phyloP scores from a whole-genome alignment of 2,797 vertebrate species.

The Aeoliscus strigatus region DNA sequence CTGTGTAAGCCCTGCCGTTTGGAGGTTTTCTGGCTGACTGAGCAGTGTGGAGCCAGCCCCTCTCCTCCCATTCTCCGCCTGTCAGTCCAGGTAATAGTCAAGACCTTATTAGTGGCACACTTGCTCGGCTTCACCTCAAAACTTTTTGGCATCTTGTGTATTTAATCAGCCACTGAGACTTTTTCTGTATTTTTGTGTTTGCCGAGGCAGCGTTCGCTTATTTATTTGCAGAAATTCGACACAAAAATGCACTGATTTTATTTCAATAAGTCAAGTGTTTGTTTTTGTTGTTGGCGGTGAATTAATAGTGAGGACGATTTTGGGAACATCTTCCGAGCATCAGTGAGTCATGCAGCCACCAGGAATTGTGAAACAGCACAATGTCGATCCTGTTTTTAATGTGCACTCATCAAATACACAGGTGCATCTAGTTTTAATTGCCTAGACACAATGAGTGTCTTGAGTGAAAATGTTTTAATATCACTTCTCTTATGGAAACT shows the following conservation, averaged over 20 bases:
- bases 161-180: slow-evolving; percentile 16
- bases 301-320: slow-evolving; percentile 43
- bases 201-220: too few species aligned
- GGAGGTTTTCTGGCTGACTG: slow-evolving; percentile 83
- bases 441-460: slow-evolving; percentile 13
- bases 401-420: slow-evolving; percentile 44
- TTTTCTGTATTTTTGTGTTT: not conserved
- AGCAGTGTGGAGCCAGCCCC: slow-evolving; percentile 70
- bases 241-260: too few species aligned
- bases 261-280: too few species aligned
- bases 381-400: too few species aligned
- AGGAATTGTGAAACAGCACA: slow-evolving; percentile 56
- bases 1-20: slow-evolving; percentile 75
- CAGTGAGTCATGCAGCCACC: slow-evolving; percentile 50
- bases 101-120: slow-evolving; percentile 77
- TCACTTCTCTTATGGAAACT: slow-evolving; percentile 36
- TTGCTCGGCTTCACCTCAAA: slow-evolving; percentile 39
- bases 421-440: slow-evolving; percentile 45
- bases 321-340: slow-evolving; percentile 43
- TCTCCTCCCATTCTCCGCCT: slow-evolving; percentile 78
- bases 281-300: slow-evolving; percentile 42
- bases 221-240: too few species aligned
- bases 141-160: slow-evolving; percentile 22
- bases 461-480: slow-evolving; percentile 9
- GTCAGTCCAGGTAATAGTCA: slow-evolving; percentile 85